Conservation (phyloP, 2,113 vertebrate genomes). For the Cepphus grylle region DNA sequence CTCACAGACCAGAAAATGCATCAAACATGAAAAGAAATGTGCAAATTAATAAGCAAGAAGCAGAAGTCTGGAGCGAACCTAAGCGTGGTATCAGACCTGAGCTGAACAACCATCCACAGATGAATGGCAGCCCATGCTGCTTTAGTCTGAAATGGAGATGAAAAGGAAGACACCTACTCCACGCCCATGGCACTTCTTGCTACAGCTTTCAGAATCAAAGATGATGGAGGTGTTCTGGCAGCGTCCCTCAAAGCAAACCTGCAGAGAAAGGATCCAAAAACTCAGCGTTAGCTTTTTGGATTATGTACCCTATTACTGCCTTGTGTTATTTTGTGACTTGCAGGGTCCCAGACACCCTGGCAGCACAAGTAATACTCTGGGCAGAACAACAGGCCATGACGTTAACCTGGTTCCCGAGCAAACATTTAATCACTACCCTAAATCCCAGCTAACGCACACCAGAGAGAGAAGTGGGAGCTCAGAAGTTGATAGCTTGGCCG, state of each 20-base stretch:
- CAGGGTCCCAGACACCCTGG: neutral
- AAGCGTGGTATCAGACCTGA: neutral
- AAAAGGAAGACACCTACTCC: conserved; percentile 78
- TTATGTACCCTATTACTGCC: neutral
- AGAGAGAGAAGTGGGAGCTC: neutral
- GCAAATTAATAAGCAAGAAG: neutral
- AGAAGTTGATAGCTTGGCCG: neutral
- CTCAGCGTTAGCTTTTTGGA: neutral
- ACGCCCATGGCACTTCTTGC: conserved; percentile 83
- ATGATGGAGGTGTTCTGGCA: conserved; percentile 88
- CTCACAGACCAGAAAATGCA: neutral
- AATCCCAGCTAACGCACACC: neutral
- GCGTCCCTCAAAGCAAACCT: conserved; percentile 95
- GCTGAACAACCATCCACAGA: neutral
- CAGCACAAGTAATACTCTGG: neutral
- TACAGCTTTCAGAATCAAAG: conserved; percentile 84
- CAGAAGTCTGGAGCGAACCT: neutral
- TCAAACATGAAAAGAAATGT: neutral
- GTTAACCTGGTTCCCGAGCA: neutral
- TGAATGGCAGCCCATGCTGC: neutral
- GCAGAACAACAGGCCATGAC: neutral
- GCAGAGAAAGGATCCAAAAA: neutral
- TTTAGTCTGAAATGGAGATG: neutral
- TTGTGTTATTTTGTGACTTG: neutral
- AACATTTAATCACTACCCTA: neutral